These are phyloP conservation scores for Sphenodon punctatus DNA, from an alignment of 2,797 vertebrate species.

Conservation along the genomic window DNA sequence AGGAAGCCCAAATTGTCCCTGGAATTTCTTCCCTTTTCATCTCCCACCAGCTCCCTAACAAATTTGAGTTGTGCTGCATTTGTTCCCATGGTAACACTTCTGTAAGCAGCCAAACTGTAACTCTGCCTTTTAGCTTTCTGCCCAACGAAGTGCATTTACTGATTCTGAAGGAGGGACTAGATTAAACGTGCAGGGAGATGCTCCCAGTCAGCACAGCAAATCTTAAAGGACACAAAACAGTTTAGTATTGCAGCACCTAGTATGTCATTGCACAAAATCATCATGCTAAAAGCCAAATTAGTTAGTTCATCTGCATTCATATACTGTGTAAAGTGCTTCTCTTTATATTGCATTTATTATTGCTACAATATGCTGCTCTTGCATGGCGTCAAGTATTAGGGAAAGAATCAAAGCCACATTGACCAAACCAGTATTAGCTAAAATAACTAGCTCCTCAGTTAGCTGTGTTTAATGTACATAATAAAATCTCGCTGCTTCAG, in stretches of 20 bases:
- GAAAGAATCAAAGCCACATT: background rate
- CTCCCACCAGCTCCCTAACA: background rate
- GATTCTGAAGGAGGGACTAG: slow-evolving; percentile 14
- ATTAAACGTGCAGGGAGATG: background rate
- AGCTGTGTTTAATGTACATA: background rate
- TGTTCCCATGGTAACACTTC: slow-evolving; percentile 45
- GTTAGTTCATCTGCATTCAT: too few relatives aligned
- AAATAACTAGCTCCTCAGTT: background rate
- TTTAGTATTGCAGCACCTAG: rapidly evolving
- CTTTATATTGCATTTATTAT: too few relatives aligned
- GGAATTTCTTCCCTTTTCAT: slow-evolving; percentile 6
- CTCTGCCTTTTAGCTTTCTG: slow-evolving; percentile 13
- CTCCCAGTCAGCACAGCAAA: background rate
- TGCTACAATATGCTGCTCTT: background rate
- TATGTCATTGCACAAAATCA: background rate
- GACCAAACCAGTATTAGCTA: background rate
- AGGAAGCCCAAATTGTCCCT: background rate
- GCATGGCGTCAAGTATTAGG: background rate
- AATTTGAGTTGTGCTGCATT: slow-evolving; percentile 28
- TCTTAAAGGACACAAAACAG: background rate
- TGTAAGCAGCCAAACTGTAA: slow-evolving; percentile 2
- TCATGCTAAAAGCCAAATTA: too few relatives aligned
- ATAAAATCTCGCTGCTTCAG: background rate
- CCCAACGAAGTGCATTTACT: slow-evolving; percentile 9
- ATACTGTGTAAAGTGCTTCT: too few relatives aligned